A percentile compares a stretch with the other conserved stretches of the same genome.
Conservation (phyloP, 2,797 vertebrate species). For the Eospalax fontanierii region DNA sequence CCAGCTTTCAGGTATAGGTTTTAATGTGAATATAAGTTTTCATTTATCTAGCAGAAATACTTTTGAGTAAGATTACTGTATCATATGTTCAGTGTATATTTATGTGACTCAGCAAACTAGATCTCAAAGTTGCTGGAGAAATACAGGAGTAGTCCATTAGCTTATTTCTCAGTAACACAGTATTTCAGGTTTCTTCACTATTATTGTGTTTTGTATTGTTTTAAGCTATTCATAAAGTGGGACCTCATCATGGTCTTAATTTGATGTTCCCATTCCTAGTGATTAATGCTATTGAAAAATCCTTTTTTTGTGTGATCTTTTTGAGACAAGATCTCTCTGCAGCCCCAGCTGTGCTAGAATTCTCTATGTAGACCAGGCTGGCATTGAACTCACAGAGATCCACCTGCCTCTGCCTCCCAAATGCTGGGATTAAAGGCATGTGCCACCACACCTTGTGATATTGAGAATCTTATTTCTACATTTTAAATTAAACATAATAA, state of each 20-base stretch:
- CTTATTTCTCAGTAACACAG: background rate
- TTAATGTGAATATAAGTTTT: background rate
- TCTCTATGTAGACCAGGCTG: too few relatives aligned
- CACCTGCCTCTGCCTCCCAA: too few relatives aligned
- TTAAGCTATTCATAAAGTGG: background rate
- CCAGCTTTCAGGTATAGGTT: background rate
- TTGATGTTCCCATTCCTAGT: background rate
- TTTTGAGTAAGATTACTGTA: background rate
- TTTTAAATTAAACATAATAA: constrained; percentile 41
- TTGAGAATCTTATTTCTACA: background rate
- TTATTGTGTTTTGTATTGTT: background rate
- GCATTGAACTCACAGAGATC: too few relatives aligned
- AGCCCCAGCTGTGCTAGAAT: too few relatives aligned
- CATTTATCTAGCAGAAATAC: background rate
- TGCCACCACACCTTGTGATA: too few relatives aligned
- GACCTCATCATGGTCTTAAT: background rate
- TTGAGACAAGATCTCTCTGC: too few relatives aligned
- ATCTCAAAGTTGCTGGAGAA: background rate
- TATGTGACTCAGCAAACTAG: background rate
- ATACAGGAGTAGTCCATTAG: background rate
- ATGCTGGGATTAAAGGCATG: too few relatives aligned
- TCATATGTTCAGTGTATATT: background rate
- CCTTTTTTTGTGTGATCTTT: too few relatives aligned
- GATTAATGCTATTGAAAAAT: too few relatives aligned
- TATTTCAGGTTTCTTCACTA: background rate